Evolutionary conservation across 2,888 invertebrate genomes (phyloP).

Genomic region (Aleiodes testaceus): DNA sequence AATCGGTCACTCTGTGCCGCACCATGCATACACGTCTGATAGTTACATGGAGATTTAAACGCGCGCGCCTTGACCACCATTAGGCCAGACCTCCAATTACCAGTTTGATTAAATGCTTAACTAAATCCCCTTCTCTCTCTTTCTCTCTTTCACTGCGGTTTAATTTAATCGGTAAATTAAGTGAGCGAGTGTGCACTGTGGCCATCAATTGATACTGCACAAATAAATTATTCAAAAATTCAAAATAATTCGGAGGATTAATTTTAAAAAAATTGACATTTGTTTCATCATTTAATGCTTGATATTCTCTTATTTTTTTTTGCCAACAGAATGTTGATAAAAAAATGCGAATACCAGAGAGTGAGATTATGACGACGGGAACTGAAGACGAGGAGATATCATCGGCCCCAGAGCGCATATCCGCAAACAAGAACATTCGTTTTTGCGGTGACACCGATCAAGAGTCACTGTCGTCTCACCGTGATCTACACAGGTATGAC

Average conservation of each 20-base stretch:
- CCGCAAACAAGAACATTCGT: conserved; percentile 80
- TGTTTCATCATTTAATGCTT: conserved; percentile 21
- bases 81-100: conserved; percentile 71
- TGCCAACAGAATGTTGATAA: conserved; percentile 64
- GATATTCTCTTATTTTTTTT: conserved; percentile 44
- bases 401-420: conserved; percentile 67
- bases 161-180: conserved; percentile 72
- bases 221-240: conserved; percentile 1
- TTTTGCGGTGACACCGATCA: conserved; percentile 90
- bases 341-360: conserved; percentile 69
- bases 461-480: conserved; percentile 76
- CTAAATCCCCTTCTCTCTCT: conserved; percentile 63
- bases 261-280: background rate
- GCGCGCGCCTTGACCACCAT: conserved; percentile 62
- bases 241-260: background rate
- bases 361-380: conserved; percentile 73
- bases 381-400: conserved; percentile 76
- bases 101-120: conserved; percentile 72
- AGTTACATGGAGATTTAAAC: conserved; percentile 40
- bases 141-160: conserved; percentile 62
- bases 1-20: conserved; percentile 58
- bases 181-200: conserved; percentile 50
- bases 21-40: conserved; percentile 31
- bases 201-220: conserved; percentile 2
- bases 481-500: conserved; percentile 66